These are phyloP conservation scores for Drosophila nr. perissopoda DNA, from an alignment of 2,888 invertebrate species.

Conservation along the genomic window DNA sequence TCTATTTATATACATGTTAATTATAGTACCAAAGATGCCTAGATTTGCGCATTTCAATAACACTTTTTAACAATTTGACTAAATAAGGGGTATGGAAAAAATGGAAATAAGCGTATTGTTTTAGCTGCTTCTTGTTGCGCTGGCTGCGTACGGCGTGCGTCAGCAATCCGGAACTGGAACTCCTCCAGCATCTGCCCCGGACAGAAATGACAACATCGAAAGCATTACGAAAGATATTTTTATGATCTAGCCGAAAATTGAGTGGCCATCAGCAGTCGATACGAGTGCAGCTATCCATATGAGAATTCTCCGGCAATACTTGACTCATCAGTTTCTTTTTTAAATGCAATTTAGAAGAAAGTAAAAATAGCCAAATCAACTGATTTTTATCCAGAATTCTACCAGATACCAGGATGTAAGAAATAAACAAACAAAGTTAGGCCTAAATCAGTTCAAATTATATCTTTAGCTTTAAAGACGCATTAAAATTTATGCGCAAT, in stretches of 20 bases:
- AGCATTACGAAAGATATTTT: conserved; percentile 39
- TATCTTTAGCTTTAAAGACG: background rate
- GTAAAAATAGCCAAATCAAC: background rate
- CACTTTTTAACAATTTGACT: background rate
- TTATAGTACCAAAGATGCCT: background rate
- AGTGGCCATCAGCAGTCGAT: conserved; percentile 40
- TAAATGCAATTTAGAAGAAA: background rate
- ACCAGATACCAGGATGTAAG: background rate
- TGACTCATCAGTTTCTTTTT: conserved; percentile 9
- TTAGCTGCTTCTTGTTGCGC: conserved; percentile 43
- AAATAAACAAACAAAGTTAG: background rate
- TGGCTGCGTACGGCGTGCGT: conserved; percentile 35
- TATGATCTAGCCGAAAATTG: conserved; percentile 33
- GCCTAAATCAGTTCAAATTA: background rate
- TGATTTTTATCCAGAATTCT: background rate
- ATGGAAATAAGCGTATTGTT: conserved; percentile 21
- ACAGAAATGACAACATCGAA: conserved; percentile 15
- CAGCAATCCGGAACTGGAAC: conserved; percentile 57
- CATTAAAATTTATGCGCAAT: background rate
- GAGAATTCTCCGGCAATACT: conserved; percentile 6
- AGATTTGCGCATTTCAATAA: background rate
- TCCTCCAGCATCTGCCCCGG: conserved; percentile 25
- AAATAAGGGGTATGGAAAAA: background rate
- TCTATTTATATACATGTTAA: background rate
- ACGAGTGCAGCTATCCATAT: conserved; percentile 18